These are phyloP conservation scores for Tupaia chinensis DNA, from an alignment of 2,113 vertebrate genomes.

Conservation along the genomic window DNA sequence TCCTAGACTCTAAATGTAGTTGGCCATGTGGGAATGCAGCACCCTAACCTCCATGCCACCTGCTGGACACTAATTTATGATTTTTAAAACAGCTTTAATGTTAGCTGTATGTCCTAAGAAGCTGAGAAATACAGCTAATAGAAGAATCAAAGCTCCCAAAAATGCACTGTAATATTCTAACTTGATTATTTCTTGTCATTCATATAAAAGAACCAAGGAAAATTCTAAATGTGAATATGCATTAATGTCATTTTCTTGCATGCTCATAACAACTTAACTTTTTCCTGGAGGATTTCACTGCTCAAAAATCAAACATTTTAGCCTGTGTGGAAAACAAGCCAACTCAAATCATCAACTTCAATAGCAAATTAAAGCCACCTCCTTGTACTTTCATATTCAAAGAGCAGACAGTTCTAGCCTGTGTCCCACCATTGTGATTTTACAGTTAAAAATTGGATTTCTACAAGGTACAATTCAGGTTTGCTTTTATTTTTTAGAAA, in stretches of 20 bases:
- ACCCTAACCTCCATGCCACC: too few species aligned
- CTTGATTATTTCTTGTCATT: neutral
- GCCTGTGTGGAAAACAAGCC: neutral
- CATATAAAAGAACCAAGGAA: neutral
- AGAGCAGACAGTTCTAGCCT: constrained; percentile 15
- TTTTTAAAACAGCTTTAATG: neutral
- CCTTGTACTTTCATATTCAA: constrained; percentile 39
- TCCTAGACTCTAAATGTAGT: too few species aligned
- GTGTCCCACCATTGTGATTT: constrained; percentile 5
- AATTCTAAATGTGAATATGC: neutral
- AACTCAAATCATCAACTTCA: constrained; percentile 12
- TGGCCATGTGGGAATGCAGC: too few species aligned
- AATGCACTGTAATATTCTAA: rapidly evolving
- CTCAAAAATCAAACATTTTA: constrained; percentile 43
- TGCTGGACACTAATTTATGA: too few species aligned
- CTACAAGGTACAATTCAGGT: neutral
- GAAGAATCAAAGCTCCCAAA: neutral
- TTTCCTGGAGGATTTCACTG: neutral
- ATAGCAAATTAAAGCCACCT: constrained; percentile 45
- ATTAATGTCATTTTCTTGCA: neutral
- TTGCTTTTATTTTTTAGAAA: neutral
- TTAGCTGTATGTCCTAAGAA: neutral
- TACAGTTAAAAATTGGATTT: constrained; percentile 26
- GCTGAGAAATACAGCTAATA: neutral
- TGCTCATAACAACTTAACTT: neutral